Percentiles rank a stretch among this genome's conserved stretches.
phyloP scores from a whole-genome alignment of 1,140 invertebrate genomes.

The Chironomus tepperi region DNA sequence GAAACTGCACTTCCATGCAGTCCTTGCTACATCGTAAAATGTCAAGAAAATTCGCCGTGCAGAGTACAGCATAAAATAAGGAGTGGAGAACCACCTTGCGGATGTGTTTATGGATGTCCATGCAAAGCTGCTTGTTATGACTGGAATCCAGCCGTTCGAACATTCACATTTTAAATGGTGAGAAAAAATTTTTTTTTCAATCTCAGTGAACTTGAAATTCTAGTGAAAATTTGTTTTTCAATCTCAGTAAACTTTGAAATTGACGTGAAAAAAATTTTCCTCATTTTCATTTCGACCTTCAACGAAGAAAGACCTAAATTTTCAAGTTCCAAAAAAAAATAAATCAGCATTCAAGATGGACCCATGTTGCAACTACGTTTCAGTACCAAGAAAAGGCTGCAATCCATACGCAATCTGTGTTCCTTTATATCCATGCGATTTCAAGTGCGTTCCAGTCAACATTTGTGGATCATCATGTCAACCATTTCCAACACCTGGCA shows the following conservation, averaged over 20 bases:
- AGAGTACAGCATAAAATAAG: not conserved
- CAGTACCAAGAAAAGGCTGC: not conserved
- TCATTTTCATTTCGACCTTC: not conserved
- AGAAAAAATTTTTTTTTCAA: not conserved
- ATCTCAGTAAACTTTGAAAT: not conserved
- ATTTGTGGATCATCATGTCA: not conserved
- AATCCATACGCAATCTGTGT: slow-evolving; percentile 20
- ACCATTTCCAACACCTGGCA: slow-evolving; percentile 12
- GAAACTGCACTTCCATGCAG: not conserved
- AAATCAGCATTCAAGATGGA: not conserved
- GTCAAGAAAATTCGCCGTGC: not conserved
- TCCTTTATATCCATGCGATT: not conserved
- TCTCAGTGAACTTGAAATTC: not conserved
- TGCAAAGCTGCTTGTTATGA: slow-evolving; percentile 19
- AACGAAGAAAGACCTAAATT: not conserved
- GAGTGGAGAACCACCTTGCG: not conserved
- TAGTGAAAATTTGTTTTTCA: not conserved
- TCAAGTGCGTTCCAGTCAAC: not conserved
- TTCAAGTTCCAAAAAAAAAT: not conserved
- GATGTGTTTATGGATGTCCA: not conserved
- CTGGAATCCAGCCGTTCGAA: not conserved
- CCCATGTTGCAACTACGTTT: not conserved
- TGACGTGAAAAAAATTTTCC: not conserved
- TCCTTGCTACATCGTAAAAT: not conserved
- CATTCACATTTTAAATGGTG: not conserved